Conservation (phyloP, 1,140 invertebrate species). For the Ephestia elutella region DNA sequence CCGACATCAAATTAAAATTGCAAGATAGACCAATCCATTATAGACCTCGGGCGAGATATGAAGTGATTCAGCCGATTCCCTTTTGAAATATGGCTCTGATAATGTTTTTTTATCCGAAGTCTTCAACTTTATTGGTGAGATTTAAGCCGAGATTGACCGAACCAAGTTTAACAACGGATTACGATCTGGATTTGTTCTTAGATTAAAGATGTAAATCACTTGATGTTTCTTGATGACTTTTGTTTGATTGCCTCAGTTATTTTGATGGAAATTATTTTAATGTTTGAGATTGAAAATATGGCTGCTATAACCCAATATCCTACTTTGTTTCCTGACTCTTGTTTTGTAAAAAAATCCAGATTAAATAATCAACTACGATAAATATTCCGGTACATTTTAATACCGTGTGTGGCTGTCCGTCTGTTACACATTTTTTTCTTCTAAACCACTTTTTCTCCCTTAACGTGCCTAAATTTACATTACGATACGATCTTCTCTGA, state of each 20-base stretch:
- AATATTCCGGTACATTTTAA: no score
- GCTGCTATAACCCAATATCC: no score
- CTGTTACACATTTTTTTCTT: no score
- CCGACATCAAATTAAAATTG: not conserved
- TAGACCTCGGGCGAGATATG: constrained; percentile 9
- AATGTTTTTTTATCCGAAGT: constrained; percentile 39
- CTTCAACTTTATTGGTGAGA: constrained; percentile 48
- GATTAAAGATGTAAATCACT: constrained; percentile 5
- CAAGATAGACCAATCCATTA: constrained; percentile 17
- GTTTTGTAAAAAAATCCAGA: no score
- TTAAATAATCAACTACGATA: no score
- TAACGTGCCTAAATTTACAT: no score
- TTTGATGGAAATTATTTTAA: no score
- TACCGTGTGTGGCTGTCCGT: no score
- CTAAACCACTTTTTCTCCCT: no score
- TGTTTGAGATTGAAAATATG: no score
- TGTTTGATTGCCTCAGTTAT: not conserved
- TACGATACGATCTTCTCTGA: no score
- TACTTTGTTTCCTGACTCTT: no score
- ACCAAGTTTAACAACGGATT: constrained; percentile 3
- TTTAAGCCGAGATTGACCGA: constrained; percentile 31
- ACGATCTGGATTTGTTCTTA: not conserved
- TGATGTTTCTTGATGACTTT: not conserved
- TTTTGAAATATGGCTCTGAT: constrained; percentile 45
- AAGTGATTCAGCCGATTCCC: constrained; percentile 23